Base-by-base conservation (phyloP, 2,888 invertebrate species). In the Amorpha juglandis region DNA sequence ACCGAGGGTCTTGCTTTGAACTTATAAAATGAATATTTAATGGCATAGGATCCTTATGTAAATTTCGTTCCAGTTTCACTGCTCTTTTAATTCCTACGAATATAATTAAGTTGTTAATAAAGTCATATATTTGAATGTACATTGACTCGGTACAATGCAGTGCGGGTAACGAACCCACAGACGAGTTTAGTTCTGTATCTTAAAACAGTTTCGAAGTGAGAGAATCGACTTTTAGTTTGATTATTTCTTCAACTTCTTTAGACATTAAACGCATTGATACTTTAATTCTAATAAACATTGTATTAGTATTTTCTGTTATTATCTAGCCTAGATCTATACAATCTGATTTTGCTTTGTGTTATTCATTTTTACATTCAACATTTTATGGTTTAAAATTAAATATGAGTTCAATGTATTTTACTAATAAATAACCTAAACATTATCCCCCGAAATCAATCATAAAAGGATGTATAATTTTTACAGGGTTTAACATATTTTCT, bases 21-120 rank as follows among this genome's bases (percentile, higher is more conserved):
- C 81, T 87, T 82, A 76, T 76, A 75, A 81, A 81, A 88, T 88
- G 86, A 88, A 88, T 88, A 83, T 84, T 87, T 77, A 87, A 84
- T 79, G 76, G 71, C 69, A 78, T 73, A 76, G 76, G 81, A 79
- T 80, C 76, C 78, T 82, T 80, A 88, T 88, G 89, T 81, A 81
- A 88, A 88, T 87, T 72, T 65, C 67, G 77, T 67, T 72, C 83
- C 71, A 79, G 75, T 84, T 86, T 76, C 64, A 58, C 72, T 68
- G 70, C 72, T 65, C 64, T 55, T 65, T 65, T 65, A 65, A 65
- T 65, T 65, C 64, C 73, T 77, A 79, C 77, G 77, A 78, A 77
- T 77, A 78, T 75, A 68, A 76, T 58, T 47, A 58, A 72, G 71
- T 76, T 78, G 71, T 75, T 68, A 52, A 69, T 67, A 69, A 65